Evolutionary conservation across 1,140 invertebrate species (phyloP).

Genomic region (Rhynchophorus ferrugineus): DNA sequence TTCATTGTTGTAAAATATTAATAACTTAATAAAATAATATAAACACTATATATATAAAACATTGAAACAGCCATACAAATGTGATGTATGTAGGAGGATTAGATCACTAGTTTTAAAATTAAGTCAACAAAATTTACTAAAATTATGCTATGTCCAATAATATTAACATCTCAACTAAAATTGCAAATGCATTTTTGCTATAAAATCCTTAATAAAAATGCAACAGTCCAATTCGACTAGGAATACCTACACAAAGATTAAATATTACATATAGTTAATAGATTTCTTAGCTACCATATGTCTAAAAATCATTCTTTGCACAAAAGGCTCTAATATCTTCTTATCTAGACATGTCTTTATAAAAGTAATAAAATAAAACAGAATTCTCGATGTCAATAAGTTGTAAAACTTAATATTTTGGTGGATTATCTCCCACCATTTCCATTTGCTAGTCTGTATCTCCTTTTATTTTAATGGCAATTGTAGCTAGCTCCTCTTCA

Average conservation of each 20-base stretch:
- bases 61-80: neutral
- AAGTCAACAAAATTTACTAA: slow-evolving; percentile 9
- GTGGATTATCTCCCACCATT: slow-evolving; percentile 9
- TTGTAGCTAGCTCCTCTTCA: slow-evolving; percentile 40
- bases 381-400: neutral
- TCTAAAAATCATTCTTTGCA: slow-evolving; percentile 1
- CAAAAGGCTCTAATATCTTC: slow-evolving; percentile 1
- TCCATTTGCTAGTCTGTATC: slow-evolving; percentile 13
- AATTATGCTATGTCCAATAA: slow-evolving; percentile 14
- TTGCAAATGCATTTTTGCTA: slow-evolving; percentile 11
- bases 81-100: neutral
- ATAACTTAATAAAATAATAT: neutral
- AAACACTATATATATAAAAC: neutral
- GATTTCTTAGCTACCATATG: slow-evolving; percentile 1
- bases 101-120: slow-evolving; percentile 1
- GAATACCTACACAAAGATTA: slow-evolving; percentile 3
- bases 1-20: neutral
- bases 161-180: slow-evolving; percentile 11
- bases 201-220: slow-evolving; percentile 8
- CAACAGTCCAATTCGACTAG: slow-evolving; percentile 5
- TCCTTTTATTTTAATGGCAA: slow-evolving; percentile 30
- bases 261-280: neutral
- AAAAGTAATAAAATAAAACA: neutral
- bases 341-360: slow-evolving; percentile 4
- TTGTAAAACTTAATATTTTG: slow-evolving; percentile 8